phyloP scores from a whole-genome alignment of 2,888 invertebrate genomes.

The Chymomyza amoena region DNA sequence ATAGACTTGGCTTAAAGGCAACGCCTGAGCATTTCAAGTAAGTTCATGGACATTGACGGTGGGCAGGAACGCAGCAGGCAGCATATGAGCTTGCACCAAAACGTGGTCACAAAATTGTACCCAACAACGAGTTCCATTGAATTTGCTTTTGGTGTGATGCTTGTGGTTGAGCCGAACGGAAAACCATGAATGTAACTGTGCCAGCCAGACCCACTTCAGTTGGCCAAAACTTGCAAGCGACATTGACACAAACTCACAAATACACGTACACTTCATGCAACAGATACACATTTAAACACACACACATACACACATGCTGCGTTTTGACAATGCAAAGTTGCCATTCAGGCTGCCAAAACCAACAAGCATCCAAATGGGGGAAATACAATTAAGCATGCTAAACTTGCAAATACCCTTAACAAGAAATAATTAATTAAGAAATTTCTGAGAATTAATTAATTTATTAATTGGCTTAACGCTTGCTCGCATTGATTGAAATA shows the following conservation, averaged over 20 bases:
- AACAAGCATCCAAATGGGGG: neutral
- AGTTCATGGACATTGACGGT: neutral
- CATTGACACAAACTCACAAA: conserved; percentile 6
- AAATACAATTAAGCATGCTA: neutral
- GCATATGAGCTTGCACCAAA: conserved; percentile 2
- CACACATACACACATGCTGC: conserved; percentile 7
- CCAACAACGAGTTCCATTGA: neutral
- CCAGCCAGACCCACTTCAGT: neutral
- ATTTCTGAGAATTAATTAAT: no score
- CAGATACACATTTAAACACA: neutral
- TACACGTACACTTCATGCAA: neutral
- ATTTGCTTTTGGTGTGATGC: neutral
- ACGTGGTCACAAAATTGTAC: neutral
- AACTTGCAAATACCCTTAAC: neutral
- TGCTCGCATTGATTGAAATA: no score
- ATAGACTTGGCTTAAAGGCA: conserved; percentile 5
- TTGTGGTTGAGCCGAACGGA: neutral
- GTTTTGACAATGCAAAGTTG: conserved; percentile 1
- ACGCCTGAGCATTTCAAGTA: neutral
- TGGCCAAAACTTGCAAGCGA: neutral
- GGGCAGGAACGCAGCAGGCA: neutral
- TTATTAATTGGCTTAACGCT: no score
- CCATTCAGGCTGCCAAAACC: conserved; percentile 1
- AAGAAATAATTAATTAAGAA: no score
- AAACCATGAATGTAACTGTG: neutral